Evolutionary conservation across 2,888 invertebrate genomes (phyloP), one percentile per base, ranked within the genome.

Genomic region (Drosophila percnosoma): DNA sequence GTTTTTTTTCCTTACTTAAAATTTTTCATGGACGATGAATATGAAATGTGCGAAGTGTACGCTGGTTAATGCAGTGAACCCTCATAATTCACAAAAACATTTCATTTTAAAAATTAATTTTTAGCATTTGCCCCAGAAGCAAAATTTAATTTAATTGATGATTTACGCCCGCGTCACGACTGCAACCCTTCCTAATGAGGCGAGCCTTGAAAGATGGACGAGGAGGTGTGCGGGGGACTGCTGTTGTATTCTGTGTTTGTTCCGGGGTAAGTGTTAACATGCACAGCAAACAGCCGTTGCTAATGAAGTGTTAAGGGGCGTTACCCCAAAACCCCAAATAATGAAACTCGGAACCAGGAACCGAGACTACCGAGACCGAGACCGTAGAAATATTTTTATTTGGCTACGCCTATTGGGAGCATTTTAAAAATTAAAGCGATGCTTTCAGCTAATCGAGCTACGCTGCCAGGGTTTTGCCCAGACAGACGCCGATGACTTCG

Each of bases 81-180:
- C 82, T 84, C 78, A 83, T 83, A 84, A 83, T 84, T 83, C 65
- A 83, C 66, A 38, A 63, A 79, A 78, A 73, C 80, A 78, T 82
- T 83, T 82, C 86, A 80, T 80, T 85, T 85, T 80, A 87, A 85
- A 87, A 83, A 85, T 85, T 87, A 82, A 87, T 83, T 80, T 83
- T 73, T 66, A 79, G 62, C 80, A 70, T 73, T 79, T 77, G 68
- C 74, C 88, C 88, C 85, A 42, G 51, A 75, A 73, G 88, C 68
- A 76, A 77, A 83, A 80, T 88, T 80, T 86, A 74, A 88, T 81
- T 87, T 88, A 86, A 86, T 86, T 88, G 89, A 83, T 88, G 84
- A 80, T 83, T 89, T 86, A 75, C 80, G 73, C 57, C 57, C 54
- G 58, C 68, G 75, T 78, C 83, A 74, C 70, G 75, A 65, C 72